Base-by-base conservation (phyloP, 2,113 vertebrate genomes). In the Mastomys coucha region DNA sequence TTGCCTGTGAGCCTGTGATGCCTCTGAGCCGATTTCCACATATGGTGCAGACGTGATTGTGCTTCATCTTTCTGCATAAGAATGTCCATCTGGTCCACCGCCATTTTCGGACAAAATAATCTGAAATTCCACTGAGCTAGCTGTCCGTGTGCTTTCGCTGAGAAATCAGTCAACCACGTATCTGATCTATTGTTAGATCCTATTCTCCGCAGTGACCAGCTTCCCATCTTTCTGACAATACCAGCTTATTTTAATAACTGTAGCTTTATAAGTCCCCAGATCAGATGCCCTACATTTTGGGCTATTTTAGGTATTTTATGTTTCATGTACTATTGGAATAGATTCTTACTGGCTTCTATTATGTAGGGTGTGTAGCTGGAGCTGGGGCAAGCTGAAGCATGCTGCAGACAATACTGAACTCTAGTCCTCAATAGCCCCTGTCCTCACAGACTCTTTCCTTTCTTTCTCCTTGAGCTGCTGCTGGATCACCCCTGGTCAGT, bases 21-120 rank as follows among this genome's bases (percentile, higher is more conserved):
- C 36, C 42, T 51, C 84, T 92, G n/a, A 75, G 39, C 53, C 51
- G 56, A 28, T 81, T 87, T 94, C 91, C 72, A n/a, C 60, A 80
- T 76, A 13, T 42, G 67, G 7, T 14, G 0, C 39, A 36, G 49
- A 39, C 73, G 14, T 28, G 39, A 36, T 70, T 42, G 51, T 45
- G n/a, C 20, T 49, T 88, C 16, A 28, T 58, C 69, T 88, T 91
- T 84, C 86, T 67, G 60, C 65, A 45, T 53, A 39, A 89, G 45
- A 95, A 85, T 33, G 26, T 88, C 53, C 42, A 69, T 85, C 73
- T 95, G 31, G 53, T 73, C 58, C 8, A 95, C n/a, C 11, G 36
- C 9, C 45, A 58, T 75, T 95, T 78, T 58, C 45, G 80, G n/a
- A 80, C 70, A 89, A 63, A 60, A 28, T 51, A 90, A 58, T 56